phyloP scores from a whole-genome alignment of 2,113 vertebrate genomes.

The Anseranas semipalmata region DNA sequence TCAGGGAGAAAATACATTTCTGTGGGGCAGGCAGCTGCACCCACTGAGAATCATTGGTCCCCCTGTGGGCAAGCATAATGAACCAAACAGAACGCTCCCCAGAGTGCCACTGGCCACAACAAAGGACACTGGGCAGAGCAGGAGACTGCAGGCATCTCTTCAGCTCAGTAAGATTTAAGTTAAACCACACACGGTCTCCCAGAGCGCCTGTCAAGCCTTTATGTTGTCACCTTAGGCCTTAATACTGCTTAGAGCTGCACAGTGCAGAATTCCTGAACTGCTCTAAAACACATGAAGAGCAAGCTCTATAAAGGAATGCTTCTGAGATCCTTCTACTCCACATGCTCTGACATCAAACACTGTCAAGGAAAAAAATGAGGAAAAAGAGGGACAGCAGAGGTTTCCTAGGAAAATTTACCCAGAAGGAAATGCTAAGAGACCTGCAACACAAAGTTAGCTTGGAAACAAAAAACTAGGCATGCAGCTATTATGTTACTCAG shows the following conservation, averaged over 20 bases:
- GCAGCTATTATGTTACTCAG: background rate
- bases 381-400: background rate
- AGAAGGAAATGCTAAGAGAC: background rate
- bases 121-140: background rate
- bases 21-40: background rate
- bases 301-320: background rate
- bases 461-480: conserved; percentile 18
- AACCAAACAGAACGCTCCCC: background rate
- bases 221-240: background rate
- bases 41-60: background rate
- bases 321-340: background rate
- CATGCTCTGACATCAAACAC: conserved; percentile 35
- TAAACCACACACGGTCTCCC: background rate
- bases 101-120: background rate
- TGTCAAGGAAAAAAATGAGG: background rate
- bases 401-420: background rate
- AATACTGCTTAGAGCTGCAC: background rate
- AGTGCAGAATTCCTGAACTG: background rate
- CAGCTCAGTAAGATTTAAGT: background rate
- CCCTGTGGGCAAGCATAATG: background rate
- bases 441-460: background rate
- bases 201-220: background rate
- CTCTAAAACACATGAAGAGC: background rate
- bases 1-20: background rate
- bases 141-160: background rate